These are phyloP conservation scores for Scomber japonicus DNA, from an alignment of 2,113 vertebrate species.

Conservation along the genomic window DNA sequence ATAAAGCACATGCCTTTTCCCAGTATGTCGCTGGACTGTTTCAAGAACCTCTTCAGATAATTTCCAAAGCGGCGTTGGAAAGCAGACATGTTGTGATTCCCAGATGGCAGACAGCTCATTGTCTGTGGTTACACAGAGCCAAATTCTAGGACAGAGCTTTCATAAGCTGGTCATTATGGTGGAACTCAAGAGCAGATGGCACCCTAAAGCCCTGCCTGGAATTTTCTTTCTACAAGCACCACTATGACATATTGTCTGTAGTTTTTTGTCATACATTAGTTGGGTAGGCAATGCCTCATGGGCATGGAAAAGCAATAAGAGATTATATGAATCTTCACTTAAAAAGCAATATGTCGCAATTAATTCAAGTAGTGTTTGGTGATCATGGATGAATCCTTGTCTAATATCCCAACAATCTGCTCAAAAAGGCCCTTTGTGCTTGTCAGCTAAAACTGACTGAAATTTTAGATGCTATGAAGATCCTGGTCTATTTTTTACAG, in stretches of 20 bases:
- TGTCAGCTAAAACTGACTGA: constrained; percentile 4
- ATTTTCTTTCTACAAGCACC: constrained; percentile 41
- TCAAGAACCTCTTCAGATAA: constrained; percentile 62
- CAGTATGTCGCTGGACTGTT: constrained; percentile 34
- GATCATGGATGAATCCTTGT: background rate
- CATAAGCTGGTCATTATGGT: constrained; percentile 69
- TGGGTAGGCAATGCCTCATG: constrained; percentile 56
- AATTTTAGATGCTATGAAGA: background rate
- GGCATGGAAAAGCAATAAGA: constrained; percentile 37
- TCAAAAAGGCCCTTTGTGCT: constrained; percentile 15
- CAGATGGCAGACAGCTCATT: constrained; percentile 66
- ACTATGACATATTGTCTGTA: constrained; percentile 68
- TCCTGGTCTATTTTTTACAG: background rate
- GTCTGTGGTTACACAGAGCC: constrained; percentile 57
- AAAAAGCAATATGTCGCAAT: constrained; percentile 68
- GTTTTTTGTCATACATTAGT: constrained; percentile 60
- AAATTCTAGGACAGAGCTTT: constrained; percentile 63
- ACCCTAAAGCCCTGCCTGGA: constrained; percentile 45
- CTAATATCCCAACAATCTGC: constrained; percentile 42
- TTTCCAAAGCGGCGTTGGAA: constrained; percentile 44
- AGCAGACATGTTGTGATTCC: constrained; percentile 52
- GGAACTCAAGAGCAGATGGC: constrained; percentile 72
- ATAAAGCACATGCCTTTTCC: constrained; percentile 13
- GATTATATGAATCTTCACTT: constrained; percentile 43
- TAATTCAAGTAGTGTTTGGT: constrained; percentile 51